Evolutionary conservation across 2,113 vertebrate genomes (phyloP).

Genomic region (Desmodus rotundus): DNA sequence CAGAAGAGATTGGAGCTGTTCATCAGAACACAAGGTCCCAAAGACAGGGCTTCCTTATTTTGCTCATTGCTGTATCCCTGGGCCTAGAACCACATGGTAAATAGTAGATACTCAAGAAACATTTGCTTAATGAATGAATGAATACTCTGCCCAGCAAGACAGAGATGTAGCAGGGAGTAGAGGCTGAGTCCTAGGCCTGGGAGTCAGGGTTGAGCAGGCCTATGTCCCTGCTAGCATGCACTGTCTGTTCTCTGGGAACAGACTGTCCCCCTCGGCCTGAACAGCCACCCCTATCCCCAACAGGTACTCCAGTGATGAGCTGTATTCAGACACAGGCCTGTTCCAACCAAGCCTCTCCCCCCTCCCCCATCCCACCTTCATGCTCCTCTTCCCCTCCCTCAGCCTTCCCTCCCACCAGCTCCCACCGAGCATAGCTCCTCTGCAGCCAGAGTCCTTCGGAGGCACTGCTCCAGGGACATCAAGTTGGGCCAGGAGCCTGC

Average conservation of each 20-base stretch:
- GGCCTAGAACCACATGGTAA: neutral
- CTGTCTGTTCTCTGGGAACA: neutral
- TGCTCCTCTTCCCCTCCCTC: neutral
- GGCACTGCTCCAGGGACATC: neutral
- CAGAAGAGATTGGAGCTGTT: neutral
- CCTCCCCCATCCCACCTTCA: neutral
- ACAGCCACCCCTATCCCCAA: neutral
- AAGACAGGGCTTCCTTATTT: neutral
- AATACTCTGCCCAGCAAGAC: neutral
- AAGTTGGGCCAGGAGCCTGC: neutral
- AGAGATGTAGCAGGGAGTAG: neutral
- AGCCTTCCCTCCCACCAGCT: neutral
- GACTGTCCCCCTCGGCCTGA: neutral
- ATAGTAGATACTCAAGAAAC: neutral
- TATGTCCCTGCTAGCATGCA: neutral
- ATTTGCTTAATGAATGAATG: neutral
- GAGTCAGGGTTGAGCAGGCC: neutral
- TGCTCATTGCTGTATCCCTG: neutral
- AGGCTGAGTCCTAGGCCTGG: neutral
- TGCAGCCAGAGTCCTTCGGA: neutral
- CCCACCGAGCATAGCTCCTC: neutral
- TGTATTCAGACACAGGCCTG: neutral
- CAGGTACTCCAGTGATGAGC: neutral
- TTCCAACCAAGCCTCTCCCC: neutral
- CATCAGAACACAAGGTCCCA: neutral